Evolutionary conservation across 1,140 invertebrate genomes (phyloP).

Genomic region (Drosophila repletoides): DNA sequence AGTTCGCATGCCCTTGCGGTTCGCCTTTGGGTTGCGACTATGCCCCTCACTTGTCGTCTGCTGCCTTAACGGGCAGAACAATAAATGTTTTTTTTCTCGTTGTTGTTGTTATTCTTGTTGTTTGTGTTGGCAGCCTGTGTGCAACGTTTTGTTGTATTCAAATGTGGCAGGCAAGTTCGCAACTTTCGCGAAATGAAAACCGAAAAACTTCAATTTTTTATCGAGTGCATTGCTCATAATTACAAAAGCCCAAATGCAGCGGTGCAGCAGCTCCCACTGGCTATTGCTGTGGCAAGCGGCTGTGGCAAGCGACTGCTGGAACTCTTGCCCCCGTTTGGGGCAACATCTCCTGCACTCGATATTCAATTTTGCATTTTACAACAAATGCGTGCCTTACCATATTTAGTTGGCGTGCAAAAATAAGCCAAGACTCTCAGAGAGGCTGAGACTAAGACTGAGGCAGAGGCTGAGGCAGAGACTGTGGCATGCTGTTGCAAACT

Average conservation of each 20-base stretch:
- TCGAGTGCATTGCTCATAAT: conserved; percentile 80
- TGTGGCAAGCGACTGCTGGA: too few relatives aligned
- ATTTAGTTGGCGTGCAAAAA: conserved; percentile 81
- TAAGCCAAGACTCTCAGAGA: conserved; percentile 51
- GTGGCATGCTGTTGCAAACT: conserved; percentile 33
- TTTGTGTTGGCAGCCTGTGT: conserved; percentile 9
- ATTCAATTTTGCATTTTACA: conserved; percentile 82
- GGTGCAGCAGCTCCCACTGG: not conserved
- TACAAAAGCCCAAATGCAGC: conserved; percentile 52
- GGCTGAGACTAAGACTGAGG: not conserved
- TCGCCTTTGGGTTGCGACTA: conserved; percentile 31
- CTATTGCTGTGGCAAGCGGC: not conserved
- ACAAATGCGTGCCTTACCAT: conserved; percentile 82
- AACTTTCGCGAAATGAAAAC: conserved; percentile 77
- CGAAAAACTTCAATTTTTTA: conserved; percentile 79
- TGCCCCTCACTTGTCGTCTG: conserved; percentile 7
- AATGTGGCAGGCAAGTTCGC: conserved; percentile 63
- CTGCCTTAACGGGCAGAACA: conserved; percentile 78
- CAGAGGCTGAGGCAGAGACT: not conserved
- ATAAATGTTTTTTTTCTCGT: conserved; percentile 65
- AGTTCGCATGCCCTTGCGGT: conserved; percentile 80
- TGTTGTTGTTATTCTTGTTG: conserved; percentile 17
- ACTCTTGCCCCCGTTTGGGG: too few relatives aligned
- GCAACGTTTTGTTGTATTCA: conserved; percentile 41
- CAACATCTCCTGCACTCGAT: conserved; percentile 64